Evolutionary conservation across 2,113 vertebrate genomes (phyloP), one percentile per base, ranked within the genome.

Genomic region (Callipepla squamata): DNA sequence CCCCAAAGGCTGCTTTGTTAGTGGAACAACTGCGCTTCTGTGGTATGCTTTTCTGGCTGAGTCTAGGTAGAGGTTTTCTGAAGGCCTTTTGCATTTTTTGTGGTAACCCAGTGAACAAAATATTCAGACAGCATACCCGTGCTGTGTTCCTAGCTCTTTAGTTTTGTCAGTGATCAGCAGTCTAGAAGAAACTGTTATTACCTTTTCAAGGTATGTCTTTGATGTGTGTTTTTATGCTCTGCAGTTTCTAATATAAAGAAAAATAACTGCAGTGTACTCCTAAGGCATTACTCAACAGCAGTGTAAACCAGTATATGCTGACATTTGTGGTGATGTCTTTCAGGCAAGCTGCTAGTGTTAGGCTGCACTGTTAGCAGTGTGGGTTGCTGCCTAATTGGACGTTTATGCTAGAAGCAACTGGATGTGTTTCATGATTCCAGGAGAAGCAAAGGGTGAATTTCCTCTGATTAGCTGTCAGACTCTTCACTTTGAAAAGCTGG

Each of bases 11-110:
- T 84, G 73, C 80, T 85, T 86, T 68, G 72, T 78, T 83, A 80
- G 57, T 78, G 61, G 44, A 85, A 80, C 40, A 36, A 34, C 57
- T 67, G 69, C 74, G 76, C 89, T 90, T 72, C 70, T 93, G 48
- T 85, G 89, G 93, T 94, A 92, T 91, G 85, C 9, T 0, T 72
- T 94, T 92, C 82, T 96, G 87, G n/a, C 69, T 83, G 34, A 51
- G 66, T 84, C 45, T 59, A 73, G 66, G 51, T 12, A 61, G 74
- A 84, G 65, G 28, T 1, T 93, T 73, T 93, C 79, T 82, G 59
- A 67, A 94, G 42, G 18, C 51, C 55, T 87, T 83, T 61, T 38
- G 16, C 68, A 26, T 93, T 91, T 94, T 94, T 85, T 82, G 72
- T 68, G 81, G 94, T 74, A 92, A 70, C 59, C 12, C 8, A 80